phyloP scores from a whole-genome alignment of 2,113 vertebrate genomes.

The Columba janthina region DNA sequence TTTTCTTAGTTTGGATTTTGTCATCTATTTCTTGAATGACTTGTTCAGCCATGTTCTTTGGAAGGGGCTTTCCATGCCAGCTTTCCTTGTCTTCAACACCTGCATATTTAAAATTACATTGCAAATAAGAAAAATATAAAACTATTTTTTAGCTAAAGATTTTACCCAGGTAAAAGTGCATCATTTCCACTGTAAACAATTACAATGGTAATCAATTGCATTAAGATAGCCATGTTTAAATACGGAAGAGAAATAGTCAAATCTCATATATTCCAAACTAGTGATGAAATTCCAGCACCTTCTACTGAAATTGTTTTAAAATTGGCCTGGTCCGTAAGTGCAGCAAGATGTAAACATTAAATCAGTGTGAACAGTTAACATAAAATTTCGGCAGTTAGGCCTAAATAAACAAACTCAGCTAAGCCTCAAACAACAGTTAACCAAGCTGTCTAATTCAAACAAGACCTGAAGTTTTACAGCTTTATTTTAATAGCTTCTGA shows the following conservation, averaged over 20 bases:
- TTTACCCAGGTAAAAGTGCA: neutral
- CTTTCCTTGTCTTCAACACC: constrained; percentile 92
- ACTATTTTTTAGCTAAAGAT: neutral
- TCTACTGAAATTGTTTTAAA: neutral
- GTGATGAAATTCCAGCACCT: neutral
- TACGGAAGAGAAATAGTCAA: neutral
- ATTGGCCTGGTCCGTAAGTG: neutral
- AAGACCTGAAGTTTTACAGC: neutral
- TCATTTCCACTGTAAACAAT: neutral
- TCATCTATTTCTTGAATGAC: constrained; percentile 86
- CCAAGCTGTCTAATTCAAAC: constrained; percentile 15
- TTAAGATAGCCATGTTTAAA: neutral
- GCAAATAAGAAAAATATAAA: neutral
- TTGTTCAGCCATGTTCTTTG: constrained; percentile 91
- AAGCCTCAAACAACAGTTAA: constrained; percentile 13
- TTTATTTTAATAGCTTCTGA: constrained; percentile 13
- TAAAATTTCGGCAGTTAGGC: neutral
- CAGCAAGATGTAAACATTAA: neutral
- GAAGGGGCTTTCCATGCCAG: constrained; percentile 93
- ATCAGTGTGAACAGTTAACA: neutral
- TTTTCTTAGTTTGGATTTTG: constrained; percentile 89
- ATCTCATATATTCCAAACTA: neutral
- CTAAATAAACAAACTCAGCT: constrained; percentile 4
- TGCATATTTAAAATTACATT: constrained; percentile 41
- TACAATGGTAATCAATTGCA: neutral